phyloP scores from a whole-genome alignment of 2,113 vertebrate species.

The Phrynocephalus versicolor region DNA sequence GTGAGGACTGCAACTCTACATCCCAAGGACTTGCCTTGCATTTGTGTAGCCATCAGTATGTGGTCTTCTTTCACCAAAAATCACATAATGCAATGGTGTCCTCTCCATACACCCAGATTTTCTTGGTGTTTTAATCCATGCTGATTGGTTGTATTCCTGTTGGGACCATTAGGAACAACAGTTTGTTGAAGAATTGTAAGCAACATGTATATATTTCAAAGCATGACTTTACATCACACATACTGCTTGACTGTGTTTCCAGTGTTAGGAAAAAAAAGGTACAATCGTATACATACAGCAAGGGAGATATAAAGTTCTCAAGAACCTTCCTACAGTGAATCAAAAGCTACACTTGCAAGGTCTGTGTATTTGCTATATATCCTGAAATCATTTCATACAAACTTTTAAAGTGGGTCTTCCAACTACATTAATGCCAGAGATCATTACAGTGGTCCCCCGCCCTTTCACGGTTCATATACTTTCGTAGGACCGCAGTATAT shows the following conservation, averaged over 20 bases:
- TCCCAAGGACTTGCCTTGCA: neutral
- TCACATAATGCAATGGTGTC: neutral
- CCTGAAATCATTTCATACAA: neutral
- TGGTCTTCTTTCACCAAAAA: neutral
- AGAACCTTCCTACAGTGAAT: too few relatives aligned
- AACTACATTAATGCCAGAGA: too few relatives aligned
- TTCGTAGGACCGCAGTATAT: too few relatives aligned
- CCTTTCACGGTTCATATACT: too few relatives aligned
- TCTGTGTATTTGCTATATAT: too few relatives aligned
- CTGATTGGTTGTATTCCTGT: conserved; percentile 6
- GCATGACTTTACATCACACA: neutral
- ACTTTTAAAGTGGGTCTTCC: neutral
- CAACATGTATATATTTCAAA: conserved; percentile 17
- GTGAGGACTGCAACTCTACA: neutral
- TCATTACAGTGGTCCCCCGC: too few relatives aligned
- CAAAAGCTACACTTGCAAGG: too few relatives aligned
- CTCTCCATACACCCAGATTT: neutral
- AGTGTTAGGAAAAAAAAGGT: neutral
- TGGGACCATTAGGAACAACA: conserved; percentile 19
- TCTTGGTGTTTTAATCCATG: neutral
- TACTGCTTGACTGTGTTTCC: neutral
- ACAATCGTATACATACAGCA: neutral
- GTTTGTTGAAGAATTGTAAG: conserved; percentile 2
- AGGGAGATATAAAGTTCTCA: neutral
- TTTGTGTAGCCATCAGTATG: conserved; percentile 32